These are phyloP conservation scores for Craseonycteris thonglongyai DNA, from an alignment of 2,113 vertebrate genomes.

Conservation along the genomic window DNA sequence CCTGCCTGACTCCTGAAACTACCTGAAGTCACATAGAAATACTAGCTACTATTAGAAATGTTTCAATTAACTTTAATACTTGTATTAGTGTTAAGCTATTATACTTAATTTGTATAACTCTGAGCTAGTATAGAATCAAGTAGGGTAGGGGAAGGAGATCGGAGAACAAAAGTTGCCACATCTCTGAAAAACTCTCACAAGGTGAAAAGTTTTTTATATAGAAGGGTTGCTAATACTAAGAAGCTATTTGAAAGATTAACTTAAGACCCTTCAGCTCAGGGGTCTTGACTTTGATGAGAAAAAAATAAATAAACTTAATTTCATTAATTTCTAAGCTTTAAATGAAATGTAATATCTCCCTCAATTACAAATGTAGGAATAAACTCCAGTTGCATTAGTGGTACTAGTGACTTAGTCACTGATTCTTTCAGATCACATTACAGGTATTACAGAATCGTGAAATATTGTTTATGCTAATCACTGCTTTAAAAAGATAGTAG, in stretches of 20 bases:
- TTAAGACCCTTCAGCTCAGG: not conserved
- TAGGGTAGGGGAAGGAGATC: not conserved
- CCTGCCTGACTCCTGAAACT: not conserved
- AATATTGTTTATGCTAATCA: not conserved
- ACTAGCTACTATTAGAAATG: not conserved
- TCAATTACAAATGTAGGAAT: not conserved
- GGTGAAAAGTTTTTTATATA: not conserved
- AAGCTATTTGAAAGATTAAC: not conserved
- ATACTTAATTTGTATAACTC: not conserved
- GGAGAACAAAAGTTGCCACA: not conserved
- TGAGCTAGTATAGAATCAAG: not conserved
- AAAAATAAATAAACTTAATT: not conserved
- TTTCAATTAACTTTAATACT: not conserved
- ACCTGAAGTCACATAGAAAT: conserved; percentile 2
- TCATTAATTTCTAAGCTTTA: not conserved
- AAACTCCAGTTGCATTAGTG: not conserved
- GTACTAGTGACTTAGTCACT: not conserved
- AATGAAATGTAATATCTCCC: not conserved
- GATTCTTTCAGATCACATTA: not conserved
- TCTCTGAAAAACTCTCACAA: not conserved
- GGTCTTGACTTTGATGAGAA: not conserved
- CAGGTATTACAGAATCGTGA: not conserved
- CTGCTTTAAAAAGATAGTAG: not conserved
- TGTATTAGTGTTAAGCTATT: not conserved
- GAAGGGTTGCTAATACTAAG: not conserved